A percentile compares a stretch with the other conserved stretches of the same genome.
Conservation (phyloP, 1,140 invertebrate species). For the Drosophila lini region DNA sequence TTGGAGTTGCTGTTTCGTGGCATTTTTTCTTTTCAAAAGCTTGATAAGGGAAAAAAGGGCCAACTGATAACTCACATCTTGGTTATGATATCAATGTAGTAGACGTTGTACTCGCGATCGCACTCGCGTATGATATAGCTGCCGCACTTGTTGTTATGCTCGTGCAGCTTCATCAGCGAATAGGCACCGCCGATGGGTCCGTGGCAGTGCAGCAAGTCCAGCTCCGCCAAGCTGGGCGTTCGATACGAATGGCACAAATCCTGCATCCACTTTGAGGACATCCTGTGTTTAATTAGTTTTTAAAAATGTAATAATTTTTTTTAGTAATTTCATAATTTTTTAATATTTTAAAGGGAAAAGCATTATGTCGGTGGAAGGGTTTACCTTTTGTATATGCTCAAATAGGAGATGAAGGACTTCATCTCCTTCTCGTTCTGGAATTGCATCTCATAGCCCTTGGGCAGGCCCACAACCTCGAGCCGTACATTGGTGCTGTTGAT, state of each 20-base stretch:
- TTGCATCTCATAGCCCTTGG: conserved; percentile 70
- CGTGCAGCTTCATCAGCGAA: conserved; percentile 92
- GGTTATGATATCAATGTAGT: conserved; percentile 92
- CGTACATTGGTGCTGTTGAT: conserved; percentile 50
- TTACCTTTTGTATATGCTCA: conserved; percentile 93
- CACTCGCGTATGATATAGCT: conserved; percentile 93
- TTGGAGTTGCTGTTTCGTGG: not conserved
- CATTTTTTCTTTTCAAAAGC: not conserved
- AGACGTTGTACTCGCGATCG: conserved; percentile 90
- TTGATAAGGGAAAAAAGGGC: conserved; percentile 13
- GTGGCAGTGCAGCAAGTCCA: conserved; percentile 92
- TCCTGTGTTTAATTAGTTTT: not conserved
- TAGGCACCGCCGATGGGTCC: conserved; percentile 94
- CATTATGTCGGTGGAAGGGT: too few relatives aligned
- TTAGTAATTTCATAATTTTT: too few relatives aligned
- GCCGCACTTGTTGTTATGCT: conserved; percentile 90
- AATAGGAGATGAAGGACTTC: conserved; percentile 91
- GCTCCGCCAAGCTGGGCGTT: conserved; percentile 90
- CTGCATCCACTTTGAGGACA: conserved; percentile 93
- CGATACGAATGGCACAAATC: conserved; percentile 92
- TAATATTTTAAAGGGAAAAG: too few relatives aligned
- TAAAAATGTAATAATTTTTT: too few relatives aligned
- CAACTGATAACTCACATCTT: conserved; percentile 84
- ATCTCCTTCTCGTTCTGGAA: conserved; percentile 67
- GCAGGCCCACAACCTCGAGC: conserved; percentile 72